Conservation (phyloP, 2,113 vertebrate genomes). For the Capreolus pygargus region DNA sequence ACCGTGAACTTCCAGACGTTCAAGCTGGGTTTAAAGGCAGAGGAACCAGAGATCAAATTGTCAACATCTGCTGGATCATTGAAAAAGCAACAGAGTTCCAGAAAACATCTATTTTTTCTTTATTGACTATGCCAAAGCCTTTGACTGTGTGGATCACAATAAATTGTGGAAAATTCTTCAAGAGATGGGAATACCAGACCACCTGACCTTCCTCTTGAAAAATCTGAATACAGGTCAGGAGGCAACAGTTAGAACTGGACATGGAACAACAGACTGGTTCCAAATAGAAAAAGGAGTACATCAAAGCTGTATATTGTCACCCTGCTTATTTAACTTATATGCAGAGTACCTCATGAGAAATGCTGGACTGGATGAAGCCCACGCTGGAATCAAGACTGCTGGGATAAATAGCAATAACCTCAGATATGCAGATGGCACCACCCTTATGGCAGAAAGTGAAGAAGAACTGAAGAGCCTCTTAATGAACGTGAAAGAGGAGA, state of each 20-base stretch:
- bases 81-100: not conserved
- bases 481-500: not conserved
- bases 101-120: not conserved
- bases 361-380: not conserved
- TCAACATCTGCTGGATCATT: accelerated
- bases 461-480: not conserved
- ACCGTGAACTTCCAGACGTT: not conserved
- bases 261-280: not conserved
- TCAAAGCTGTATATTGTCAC: not conserved
- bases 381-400: not conserved
- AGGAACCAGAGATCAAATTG: not conserved
- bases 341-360: not conserved
- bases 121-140: not conserved
- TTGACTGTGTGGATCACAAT: not conserved
- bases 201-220: not conserved
- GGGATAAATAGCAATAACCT: not conserved
- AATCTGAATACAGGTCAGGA: not conserved
- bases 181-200: not conserved
- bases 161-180: not conserved
- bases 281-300: not conserved
- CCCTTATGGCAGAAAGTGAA: not conserved
- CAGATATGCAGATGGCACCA: not conserved
- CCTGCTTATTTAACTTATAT: not conserved
- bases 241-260: not conserved
- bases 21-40: not conserved